Evolutionary conservation across 1,140 invertebrate genomes (phyloP).

Genomic region (Zaprionus kolodkinae): DNA sequence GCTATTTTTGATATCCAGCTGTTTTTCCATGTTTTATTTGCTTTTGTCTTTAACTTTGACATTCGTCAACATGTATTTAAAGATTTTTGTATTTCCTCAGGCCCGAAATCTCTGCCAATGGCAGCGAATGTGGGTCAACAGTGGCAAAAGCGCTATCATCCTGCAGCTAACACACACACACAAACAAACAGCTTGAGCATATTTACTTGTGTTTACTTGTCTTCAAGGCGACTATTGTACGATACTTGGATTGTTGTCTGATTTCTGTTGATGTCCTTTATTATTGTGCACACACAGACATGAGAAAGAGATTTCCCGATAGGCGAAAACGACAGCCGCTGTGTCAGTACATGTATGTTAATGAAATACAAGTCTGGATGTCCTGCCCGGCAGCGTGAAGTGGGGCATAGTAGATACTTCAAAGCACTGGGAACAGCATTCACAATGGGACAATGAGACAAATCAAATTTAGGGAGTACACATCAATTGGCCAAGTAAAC

Average conservation of each 20-base stretch:
- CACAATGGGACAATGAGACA: slow-evolving; percentile 59
- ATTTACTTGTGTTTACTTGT: slow-evolving; percentile 60
- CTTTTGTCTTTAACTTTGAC: not conserved
- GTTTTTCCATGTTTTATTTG: no score
- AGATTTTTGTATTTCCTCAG: slow-evolving; percentile 11
- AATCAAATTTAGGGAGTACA: slow-evolving; percentile 63
- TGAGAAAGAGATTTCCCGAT: not conserved
- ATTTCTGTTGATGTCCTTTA: slow-evolving; percentile 37
- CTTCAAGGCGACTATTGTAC: slow-evolving; percentile 36
- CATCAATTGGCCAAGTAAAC: slow-evolving; percentile 57
- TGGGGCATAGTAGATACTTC: slow-evolving; percentile 25
- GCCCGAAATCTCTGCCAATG: slow-evolving; percentile 24
- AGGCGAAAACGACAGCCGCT: slow-evolving; percentile 10
- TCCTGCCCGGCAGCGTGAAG: not conserved
- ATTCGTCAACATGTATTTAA: slow-evolving; percentile 15
- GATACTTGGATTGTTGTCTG: slow-evolving; percentile 36
- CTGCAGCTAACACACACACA: not conserved
- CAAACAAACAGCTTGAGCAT: slow-evolving; percentile 36
- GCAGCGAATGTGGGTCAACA: slow-evolving; percentile 39
- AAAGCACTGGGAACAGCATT: slow-evolving; percentile 30
- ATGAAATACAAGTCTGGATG: slow-evolving; percentile 36
- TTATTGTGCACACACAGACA: slow-evolving; percentile 61
- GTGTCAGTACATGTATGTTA: slow-evolving; percentile 50
- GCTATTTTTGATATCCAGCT: no score
- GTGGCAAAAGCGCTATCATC: slow-evolving; percentile 5